Evolutionary conservation across 2,888 invertebrate genomes (phyloP), one percentile per base, ranked within the genome.

Genomic region (Drosophila siamana): DNA sequence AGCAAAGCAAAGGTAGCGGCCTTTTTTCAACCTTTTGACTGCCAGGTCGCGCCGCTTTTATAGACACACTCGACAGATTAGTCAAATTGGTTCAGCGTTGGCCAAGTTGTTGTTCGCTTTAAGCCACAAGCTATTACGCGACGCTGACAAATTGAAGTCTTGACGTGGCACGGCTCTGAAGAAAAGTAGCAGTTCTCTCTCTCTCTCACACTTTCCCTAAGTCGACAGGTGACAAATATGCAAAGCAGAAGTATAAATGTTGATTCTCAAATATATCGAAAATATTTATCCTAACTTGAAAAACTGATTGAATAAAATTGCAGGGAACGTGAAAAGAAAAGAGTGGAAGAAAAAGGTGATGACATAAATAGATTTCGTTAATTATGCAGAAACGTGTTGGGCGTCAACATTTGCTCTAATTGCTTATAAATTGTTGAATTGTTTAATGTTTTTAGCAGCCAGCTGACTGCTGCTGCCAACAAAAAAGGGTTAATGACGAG

Each of bases 391-490:
- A 61, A 44, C 65, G 65, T 59, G 62, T 36, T 7, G 59, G 33
- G 13, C 60, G 46, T 46, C 70, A 75, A 69, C 70, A 64, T 70
- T 73, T 70, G 24, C 82, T 73, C 82, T 74, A 85, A 84, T 87
- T 84, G 77, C 82, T 69, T 84, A 68, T 74, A 81, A 81, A 85
- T 81, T 81, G 78, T 84, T 70, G 61, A 78, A 78, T 74, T 81
- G 82, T 74, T 79, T 68, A 81, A 81, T 77, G 85, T 56, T 61
- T 61, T 70, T 46, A 68, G 55, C 85, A 85, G 33, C 33, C 19
- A 28, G 78, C 76, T 81, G 87, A 68, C 81, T 65, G 57, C 51
- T 65, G 57, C 51, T 44, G 33, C n/a, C 33, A 33, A 36, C 19
- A 64, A 68, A 75, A 75, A 86, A 78, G 59, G 82, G 74, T 84